A percentile compares a stretch with the other conserved stretches of the same genome.
These are phyloP conservation scores for Recurvirostra avosetta DNA, from an alignment of 2,113 vertebrate genomes.

Conservation along the genomic window DNA sequence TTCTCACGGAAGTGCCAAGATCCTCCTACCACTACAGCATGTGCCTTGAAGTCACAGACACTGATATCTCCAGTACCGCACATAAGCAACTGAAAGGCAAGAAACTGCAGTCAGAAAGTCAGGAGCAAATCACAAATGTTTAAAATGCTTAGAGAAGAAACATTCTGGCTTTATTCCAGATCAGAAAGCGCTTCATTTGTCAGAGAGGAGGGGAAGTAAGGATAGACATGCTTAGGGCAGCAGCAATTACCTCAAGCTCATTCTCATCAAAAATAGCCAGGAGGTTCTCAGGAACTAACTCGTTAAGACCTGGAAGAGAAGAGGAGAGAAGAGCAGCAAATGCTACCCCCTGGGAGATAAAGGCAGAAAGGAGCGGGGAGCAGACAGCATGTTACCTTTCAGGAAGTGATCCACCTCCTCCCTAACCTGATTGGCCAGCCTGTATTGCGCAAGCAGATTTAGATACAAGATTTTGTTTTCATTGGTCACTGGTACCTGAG, in stretches of 20 bases:
- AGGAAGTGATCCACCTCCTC: constrained; percentile 98
- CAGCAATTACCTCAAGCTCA: constrained; percentile 88
- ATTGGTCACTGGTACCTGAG: constrained; percentile 91
- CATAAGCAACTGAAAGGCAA: constrained; percentile 88
- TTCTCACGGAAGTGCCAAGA: constrained; percentile 99
- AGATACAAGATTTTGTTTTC: constrained; percentile 97
- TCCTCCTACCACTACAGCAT: constrained; percentile 94
- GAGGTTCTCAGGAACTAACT: constrained; percentile 96
- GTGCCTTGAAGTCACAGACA: constrained; percentile 96
- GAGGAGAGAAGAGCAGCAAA: neutral
- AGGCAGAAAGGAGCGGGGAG: neutral
- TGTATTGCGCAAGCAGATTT: constrained; percentile 93
- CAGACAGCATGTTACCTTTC: constrained; percentile 81
- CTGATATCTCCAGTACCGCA: constrained; percentile 97
- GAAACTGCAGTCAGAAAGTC: constrained; percentile 1
- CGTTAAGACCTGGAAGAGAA: constrained; percentile 87
- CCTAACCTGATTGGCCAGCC: constrained; percentile 93
- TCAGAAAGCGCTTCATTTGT: neutral
- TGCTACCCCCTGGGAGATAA: neutral
- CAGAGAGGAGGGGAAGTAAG: neutral
- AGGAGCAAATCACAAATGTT: neutral
- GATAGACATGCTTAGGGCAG: neutral
- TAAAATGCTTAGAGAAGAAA: neutral
- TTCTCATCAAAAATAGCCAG: constrained; percentile 99
- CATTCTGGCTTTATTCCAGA: neutral